Percentiles rank a stretch among this genome's conserved stretches.
Evolutionary conservation across 2,113 vertebrate genomes (phyloP).

Genomic region (Polypterus senegalus): DNA sequence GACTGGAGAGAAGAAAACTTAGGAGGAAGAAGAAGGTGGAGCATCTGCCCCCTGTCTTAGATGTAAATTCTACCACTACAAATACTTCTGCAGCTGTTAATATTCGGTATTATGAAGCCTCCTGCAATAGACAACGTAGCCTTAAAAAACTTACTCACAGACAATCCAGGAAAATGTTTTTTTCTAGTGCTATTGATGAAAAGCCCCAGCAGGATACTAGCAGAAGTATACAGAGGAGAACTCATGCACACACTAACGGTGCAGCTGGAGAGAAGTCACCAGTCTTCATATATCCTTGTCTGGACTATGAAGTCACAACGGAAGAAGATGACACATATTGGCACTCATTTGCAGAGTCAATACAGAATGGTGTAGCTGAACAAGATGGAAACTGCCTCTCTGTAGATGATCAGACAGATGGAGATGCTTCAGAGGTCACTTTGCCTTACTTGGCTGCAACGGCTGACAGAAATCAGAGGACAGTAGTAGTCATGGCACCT

Average conservation of each 20-base stretch:
- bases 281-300: neutral
- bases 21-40: conserved; percentile 23
- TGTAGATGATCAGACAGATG: no score
- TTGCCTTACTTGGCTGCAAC: conserved; percentile 38
- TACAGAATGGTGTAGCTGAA: conserved; percentile 26
- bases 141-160: conserved; percentile 47
- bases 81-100: conserved; percentile 26
- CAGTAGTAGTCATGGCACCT: conserved; percentile 49
- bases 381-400: no score
- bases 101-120: conserved; percentile 28
- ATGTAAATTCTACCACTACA: conserved; percentile 12
- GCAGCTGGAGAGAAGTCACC: conserved; percentile 12
- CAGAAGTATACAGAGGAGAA: no score
- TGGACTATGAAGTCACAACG: conserved; percentile 19
- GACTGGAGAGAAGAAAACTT: conserved; percentile 9
- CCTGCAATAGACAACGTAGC: conserved; percentile 30
- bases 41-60: neutral
- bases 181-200: no score
- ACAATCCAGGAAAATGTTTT: neutral
- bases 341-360: conserved; percentile 32
- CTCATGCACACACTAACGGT: conserved; percentile 36
- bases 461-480: conserved; percentile 32
- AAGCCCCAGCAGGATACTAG: no score
- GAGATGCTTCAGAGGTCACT: neutral
- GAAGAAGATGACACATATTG: conserved; percentile 34